phyloP scores from a whole-genome alignment of 2,797 vertebrate genomes.

The Hippoglossus hippoglossus region DNA sequence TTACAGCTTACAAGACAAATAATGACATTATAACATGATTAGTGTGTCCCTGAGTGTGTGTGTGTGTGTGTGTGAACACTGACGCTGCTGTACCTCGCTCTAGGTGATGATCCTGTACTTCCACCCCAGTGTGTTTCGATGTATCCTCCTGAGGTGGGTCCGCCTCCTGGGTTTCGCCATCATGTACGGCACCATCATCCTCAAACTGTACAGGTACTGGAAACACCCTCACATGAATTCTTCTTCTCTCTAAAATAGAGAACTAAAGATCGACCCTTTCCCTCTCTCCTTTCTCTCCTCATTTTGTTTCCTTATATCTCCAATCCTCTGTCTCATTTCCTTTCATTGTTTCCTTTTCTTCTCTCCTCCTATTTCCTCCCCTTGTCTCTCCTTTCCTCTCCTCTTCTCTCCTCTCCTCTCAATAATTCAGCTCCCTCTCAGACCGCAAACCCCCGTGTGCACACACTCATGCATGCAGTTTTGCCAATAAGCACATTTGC shows the following conservation, averaged over 20 bases:
- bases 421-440: slow-evolving; percentile 49
- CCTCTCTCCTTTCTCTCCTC: too few relatives aligned
- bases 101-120: slow-evolving; percentile 98
- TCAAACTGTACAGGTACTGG: slow-evolving; percentile 95
- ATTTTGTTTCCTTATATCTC: too few relatives aligned
- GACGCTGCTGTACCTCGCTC: slow-evolving; percentile 21
- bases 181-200: slow-evolving; percentile 95
- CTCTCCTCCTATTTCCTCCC: background rate
- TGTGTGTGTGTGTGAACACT: slow-evolving; percentile 7
- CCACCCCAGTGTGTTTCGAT: slow-evolving; percentile 93
- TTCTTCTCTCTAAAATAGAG: too few relatives aligned
- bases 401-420: slow-evolving; percentile 41
- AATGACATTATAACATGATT: background rate
- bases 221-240: too few relatives aligned
- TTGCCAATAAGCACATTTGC: slow-evolving; percentile 47
- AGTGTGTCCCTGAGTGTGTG: background rate
- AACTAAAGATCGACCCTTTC: too few relatives aligned
- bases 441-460: slow-evolving; percentile 7
- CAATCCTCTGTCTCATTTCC: too few relatives aligned
- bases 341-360: background rate
- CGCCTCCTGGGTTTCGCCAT: slow-evolving; percentile 94
- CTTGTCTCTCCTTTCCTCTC: background rate
- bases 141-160: slow-evolving; percentile 96
- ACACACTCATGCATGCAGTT: slow-evolving; percentile 5
- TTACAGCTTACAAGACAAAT: background rate